Percentiles rank a stretch among this genome's conserved stretches.
phyloP scores from a whole-genome alignment of 2,888 invertebrate genomes.

The Lepetodrilus schrolli region DNA sequence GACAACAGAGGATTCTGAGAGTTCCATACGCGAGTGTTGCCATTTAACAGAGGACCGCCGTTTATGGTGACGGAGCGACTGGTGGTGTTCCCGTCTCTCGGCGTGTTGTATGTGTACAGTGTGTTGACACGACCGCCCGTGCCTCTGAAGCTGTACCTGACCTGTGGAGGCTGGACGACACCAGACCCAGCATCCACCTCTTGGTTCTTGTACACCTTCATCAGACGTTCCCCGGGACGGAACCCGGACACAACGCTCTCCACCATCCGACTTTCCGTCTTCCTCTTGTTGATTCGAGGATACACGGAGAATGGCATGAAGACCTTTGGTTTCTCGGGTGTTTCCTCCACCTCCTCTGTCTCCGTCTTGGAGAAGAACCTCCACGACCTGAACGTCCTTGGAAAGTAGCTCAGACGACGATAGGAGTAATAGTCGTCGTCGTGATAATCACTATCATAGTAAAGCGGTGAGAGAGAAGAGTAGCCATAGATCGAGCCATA shows the following conservation, averaged over 20 bases:
- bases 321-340: slow-evolving; percentile 3
- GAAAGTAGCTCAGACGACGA: not conserved
- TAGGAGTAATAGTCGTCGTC: not conserved
- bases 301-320: slow-evolving; percentile 15
- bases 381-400: not conserved
- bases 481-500: slow-evolving; percentile 14
- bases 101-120: not conserved
- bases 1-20: not conserved
- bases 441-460: not conserved
- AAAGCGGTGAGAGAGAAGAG: slow-evolving; percentile 1
- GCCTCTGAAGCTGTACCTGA: not conserved
- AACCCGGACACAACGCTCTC: slow-evolving; percentile 16
- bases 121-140: not conserved
- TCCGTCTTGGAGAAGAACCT: not conserved
- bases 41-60: not conserved
- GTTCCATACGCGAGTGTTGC: too few relatives aligned
- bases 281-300: not conserved
- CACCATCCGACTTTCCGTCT: not conserved
- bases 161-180: not conserved
- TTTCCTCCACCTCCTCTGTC: not conserved
- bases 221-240: not conserved
- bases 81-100: not conserved
- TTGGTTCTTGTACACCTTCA: slow-evolving; percentile 13
- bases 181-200: not conserved
- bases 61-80: not conserved